Base-by-base conservation (phyloP, 1,140 invertebrate genomes). In the Zaprionus vittiger region DNA sequence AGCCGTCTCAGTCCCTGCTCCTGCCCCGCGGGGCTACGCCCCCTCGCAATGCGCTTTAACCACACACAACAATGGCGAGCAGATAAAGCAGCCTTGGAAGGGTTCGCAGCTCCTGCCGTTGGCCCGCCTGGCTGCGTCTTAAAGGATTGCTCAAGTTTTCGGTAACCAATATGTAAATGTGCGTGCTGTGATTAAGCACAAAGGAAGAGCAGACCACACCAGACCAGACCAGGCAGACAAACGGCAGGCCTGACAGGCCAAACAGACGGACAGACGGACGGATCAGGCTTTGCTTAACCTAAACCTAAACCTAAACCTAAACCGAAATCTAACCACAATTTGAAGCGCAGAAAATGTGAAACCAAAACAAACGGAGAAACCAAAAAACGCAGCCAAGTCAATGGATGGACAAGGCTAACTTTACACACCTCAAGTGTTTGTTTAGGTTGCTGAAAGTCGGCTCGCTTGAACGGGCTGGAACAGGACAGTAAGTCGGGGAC, bases 151-250 rank as follows among this genome's bases (percentile, higher is more conserved):
- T 85, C 85, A 90, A 90, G 85, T 90, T 90, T 89, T 79, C 77
- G 85, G 83, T 89, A 90, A 90, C 85, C 85, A 90, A 90, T 90
- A 90, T 90, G 85, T 90, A 90, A 90, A 90, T 90, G 85, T 90
- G 85, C 85, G 85, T 90, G 85, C 89, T 90, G 85, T 90, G 85
- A 90, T 90, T 90, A 90, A 90, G 85, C 85, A 90, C 82, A 90
- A 90, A 68, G 47, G 70, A 49, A 59, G 54, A 63, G 49, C 66
- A 64, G 59, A 69, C 65, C 72, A 34, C 31, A 34, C 31, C 56
- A 31, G 26, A 2, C 67, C 47, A 22, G 15, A 34, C n/a, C 41
- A 74, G 65, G 68, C 77, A 80, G 69, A 77, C 81, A 70, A 71
- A 80, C 47, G 31, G 38, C 17, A 11, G 31, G 31, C 62, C 52